Conservation (phyloP, 1,140 invertebrate genomes). For the Brachionus sp. region DNA sequence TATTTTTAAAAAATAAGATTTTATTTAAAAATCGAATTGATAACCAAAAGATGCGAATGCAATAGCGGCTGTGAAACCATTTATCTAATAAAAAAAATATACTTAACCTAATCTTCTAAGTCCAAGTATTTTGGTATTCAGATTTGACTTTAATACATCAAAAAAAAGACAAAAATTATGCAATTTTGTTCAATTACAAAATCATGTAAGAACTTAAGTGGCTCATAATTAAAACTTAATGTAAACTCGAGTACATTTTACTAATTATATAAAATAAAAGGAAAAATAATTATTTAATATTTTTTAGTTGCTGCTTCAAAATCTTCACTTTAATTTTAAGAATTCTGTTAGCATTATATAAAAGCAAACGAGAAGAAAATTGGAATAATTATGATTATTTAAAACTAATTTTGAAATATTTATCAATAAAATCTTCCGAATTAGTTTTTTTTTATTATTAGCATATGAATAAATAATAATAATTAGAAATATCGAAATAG, state of each 20-base stretch:
- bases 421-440: slow-evolving; percentile 26
- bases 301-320: not conserved
- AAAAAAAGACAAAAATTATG: not conserved
- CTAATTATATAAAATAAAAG: not conserved
- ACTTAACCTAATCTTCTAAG: too few species aligned
- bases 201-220: not conserved
- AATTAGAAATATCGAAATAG: slow-evolving; percentile 16
- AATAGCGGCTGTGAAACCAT: too few species aligned
- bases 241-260: not conserved
- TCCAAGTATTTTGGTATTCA: too few species aligned
- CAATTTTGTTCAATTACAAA: not conserved
- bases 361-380: slow-evolving; percentile 20
- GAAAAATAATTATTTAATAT: not conserved
- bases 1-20: too few species aligned
- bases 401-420: slow-evolving; percentile 32
- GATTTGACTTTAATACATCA: not conserved
- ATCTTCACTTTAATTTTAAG: not conserved
- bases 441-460: not conserved
- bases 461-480: slow-evolving; percentile 39
- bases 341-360: slow-evolving; percentile 11
- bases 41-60: too few species aligned
- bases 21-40: too few species aligned
- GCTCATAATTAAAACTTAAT: not conserved
- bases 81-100: too few species aligned
- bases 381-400: slow-evolving; percentile 37